Evolutionary conservation across 2,113 vertebrate species (phyloP).

Genomic region (Willisornis vidua): DNA sequence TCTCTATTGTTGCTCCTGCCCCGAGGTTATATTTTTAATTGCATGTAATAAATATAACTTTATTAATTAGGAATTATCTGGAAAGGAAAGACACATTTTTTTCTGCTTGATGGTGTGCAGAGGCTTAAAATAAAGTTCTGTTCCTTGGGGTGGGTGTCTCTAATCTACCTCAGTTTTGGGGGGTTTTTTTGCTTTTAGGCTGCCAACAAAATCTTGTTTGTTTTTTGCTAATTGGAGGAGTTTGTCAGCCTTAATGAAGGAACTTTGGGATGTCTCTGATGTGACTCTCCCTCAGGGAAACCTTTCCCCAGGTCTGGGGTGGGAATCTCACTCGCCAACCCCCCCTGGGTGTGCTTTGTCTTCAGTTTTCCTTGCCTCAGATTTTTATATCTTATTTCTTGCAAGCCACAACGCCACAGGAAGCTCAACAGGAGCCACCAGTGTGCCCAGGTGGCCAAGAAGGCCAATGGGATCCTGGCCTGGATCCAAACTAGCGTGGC

Average conservation of each 20-base stretch:
- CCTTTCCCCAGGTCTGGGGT: neutral
- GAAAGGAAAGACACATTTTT: neutral
- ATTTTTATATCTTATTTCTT: neutral
- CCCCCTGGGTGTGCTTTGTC: neutral
- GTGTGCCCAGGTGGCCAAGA: no score
- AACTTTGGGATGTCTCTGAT: neutral
- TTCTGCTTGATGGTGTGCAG: neutral
- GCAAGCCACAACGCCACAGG: no score
- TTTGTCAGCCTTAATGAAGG: neutral
- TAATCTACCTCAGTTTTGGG: neutral
- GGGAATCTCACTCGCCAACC: neutral
- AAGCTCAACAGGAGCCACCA: no score
- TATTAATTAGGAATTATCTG: constrained; percentile 60
- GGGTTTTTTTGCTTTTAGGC: neutral
- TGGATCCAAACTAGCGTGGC: no score
- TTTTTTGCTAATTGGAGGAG: neutral
- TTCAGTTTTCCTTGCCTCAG: fast-evolving
- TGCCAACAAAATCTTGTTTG: neutral
- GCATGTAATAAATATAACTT: constrained; percentile 60
- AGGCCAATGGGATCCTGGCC: no score
- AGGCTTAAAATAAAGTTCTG: constrained; percentile 19
- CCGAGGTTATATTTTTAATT: constrained; percentile 51
- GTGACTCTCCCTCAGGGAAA: neutral
- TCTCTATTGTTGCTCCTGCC: constrained; percentile 20
- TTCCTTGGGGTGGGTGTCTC: neutral